phyloP scores from a whole-genome alignment of 64 coral and sea anemone genomes.

The Montipora sp. region DNA sequence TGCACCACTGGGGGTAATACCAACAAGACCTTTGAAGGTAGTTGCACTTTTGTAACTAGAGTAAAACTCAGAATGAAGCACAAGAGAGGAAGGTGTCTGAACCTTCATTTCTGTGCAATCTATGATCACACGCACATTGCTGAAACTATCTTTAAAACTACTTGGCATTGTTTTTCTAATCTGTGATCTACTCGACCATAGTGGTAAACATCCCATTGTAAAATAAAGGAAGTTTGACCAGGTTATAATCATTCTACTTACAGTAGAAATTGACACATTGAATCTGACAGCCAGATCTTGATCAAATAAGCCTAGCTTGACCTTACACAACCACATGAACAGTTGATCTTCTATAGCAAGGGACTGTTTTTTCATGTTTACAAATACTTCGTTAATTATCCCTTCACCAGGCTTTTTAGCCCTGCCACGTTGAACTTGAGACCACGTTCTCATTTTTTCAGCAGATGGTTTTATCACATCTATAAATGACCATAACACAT shows the following conservation, averaged over 20 bases:
- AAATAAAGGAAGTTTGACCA: conserved; percentile 56
- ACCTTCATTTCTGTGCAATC: conserved; percentile 63
- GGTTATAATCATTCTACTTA: conserved; percentile 31
- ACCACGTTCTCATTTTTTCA: conserved; percentile 46
- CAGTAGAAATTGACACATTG: conserved; percentile 18
- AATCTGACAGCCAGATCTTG: conserved; percentile 63
- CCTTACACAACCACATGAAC: conserved; percentile 61
- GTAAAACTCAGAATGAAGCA: conserved; percentile 57
- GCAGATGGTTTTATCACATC: conserved; percentile 48
- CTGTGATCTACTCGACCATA: conserved; percentile 37
- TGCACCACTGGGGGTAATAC: conserved; percentile 37
- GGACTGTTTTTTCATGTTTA: conserved; percentile 58
- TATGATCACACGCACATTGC: conserved; percentile 47
- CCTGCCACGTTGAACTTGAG: conserved; percentile 46
- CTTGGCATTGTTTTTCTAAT: conserved; percentile 29
- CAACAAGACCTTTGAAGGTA: conserved; percentile 46
- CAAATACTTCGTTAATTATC: conserved; percentile 20
- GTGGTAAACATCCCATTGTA: conserved; percentile 42
- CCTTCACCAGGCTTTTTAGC: conserved; percentile 28
- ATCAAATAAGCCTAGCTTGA: conserved; percentile 57
- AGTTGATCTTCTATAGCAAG: conserved; percentile 53
- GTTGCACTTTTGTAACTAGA: conserved; percentile 44
- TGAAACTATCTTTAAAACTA: conserved; percentile 26
- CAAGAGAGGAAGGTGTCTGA: conserved; percentile 48
- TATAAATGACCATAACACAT: conserved; percentile 43